Base-by-base conservation (phyloP, 2,888 invertebrate genomes). In the Melanotus villosus region DNA sequence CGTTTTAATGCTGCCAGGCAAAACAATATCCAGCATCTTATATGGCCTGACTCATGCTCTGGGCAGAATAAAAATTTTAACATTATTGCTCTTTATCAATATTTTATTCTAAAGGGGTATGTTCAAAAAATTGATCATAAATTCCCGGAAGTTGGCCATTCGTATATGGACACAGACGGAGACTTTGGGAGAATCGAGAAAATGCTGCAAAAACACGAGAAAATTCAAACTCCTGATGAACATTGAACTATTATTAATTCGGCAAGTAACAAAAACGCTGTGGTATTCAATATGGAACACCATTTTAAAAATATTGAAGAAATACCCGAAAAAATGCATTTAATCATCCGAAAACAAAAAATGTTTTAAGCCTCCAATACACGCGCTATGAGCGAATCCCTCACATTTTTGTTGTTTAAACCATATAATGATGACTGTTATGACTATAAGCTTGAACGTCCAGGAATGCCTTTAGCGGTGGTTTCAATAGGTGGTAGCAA, bases 11-110 rank as follows among this genome's bases (percentile, higher is more conserved):
- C 41, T 41, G 41, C 41, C 7, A 2, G 21, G n/a, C 45, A 45
- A n/a, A n/a, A n/a, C n/a, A n/a, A n/a, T n/a, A n/a, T n/a, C n/a
- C n/a, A n/a, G n/a, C n/a, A n/a, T n/a, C 3, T 30, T 45, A n/a
- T 59, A 59, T 18, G n/a, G 32, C 12, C 45, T 21, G 10, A 45
- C 38, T 59, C 38, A 41, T 43, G 43, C 32, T 12, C 59, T 23
- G 43, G 30, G 3, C 78, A 79, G 70, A 79, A 79, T 60, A 79
- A 78, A 70, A 78, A 76, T 67, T 73, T 73, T 47, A 70, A 73
- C 63, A 75, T 80, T 38, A 65, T 80, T 32, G 73, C 75, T 54
- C 60, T 74, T 23, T 74, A 79, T 57, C 74, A 80, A 7, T 26
- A 26, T 26, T 26, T 26, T 26, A 26, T 26, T 26, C 26, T 26